These are phyloP conservation scores for Acheta domesticus DNA, from an alignment of 2,888 invertebrate genomes.

Conservation along the genomic window DNA sequence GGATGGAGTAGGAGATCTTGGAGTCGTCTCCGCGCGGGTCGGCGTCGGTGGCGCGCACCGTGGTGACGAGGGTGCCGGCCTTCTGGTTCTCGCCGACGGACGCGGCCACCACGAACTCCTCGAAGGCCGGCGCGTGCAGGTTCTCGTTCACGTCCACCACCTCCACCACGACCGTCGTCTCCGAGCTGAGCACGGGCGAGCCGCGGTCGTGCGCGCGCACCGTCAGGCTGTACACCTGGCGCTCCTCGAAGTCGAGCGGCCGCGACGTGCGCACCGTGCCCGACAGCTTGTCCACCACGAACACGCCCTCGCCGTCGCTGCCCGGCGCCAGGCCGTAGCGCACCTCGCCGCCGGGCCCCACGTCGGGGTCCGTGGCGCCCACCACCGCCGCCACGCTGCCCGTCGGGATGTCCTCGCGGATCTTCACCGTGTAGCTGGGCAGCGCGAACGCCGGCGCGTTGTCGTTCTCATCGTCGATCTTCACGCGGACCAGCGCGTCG, in stretches of 20 bases:
- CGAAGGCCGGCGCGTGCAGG: conserved; percentile 75
- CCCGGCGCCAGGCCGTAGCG: conserved; percentile 66
- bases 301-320: conserved; percentile 56
- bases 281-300: conserved; percentile 78
- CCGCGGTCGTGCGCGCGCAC: conserved; percentile 85
- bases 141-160: conserved; percentile 95
- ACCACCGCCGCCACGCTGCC: conserved; percentile 85
- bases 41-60: conserved; percentile 72
- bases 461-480: conserved; percentile 87
- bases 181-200: conserved; percentile 44
- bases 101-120: conserved; percentile 72
- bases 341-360: conserved; percentile 70
- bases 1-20: conserved; percentile 78
- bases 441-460: conserved; percentile 80
- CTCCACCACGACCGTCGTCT: conserved; percentile 59
- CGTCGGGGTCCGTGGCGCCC: conserved; percentile 79
- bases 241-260: conserved; percentile 81
- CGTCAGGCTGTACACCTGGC: conserved; percentile 83
- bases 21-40: conserved; percentile 80
- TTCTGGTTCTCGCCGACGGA: conserved; percentile 77
- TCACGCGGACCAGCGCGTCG: conserved; percentile 76
- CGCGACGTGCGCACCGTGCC: conserved; percentile 80
- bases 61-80: conserved; percentile 71
- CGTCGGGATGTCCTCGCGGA: conserved; percentile 85
- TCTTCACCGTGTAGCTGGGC: conserved; percentile 70